Conservation (phyloP, 2,888 invertebrate genomes). For the Ectropis crepuscularia region DNA sequence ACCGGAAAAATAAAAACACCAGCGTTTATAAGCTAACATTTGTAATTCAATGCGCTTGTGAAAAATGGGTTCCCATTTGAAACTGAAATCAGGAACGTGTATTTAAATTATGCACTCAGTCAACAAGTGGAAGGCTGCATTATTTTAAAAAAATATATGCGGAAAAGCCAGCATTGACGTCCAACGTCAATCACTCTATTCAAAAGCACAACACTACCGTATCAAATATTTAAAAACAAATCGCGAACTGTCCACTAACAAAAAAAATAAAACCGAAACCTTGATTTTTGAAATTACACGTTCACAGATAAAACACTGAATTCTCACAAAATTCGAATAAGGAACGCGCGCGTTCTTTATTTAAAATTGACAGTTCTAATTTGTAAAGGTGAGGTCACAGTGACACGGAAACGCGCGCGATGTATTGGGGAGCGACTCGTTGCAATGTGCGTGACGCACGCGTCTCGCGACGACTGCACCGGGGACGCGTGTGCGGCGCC, state of each 20-base stretch:
- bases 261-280: no score
- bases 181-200: conserved; percentile 23
- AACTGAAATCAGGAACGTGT: conserved; percentile 63
- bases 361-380: conserved; percentile 19
- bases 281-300: no score
- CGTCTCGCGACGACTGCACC: conserved; percentile 72
- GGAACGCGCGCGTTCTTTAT: neutral
- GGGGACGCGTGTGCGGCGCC: conserved; percentile 67
- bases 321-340: neutral
- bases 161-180: conserved; percentile 32
- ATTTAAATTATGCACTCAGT: conserved; percentile 65
- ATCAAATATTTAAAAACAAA: neutral
- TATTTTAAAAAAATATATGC: conserved; percentile 46
- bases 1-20: conserved; percentile 69
- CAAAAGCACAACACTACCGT: conserved; percentile 3
- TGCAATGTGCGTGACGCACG: conserved; percentile 75
- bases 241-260: no score
- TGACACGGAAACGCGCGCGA: conserved; percentile 46
- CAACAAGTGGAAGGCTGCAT: conserved; percentile 71
- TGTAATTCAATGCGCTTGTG: conserved; percentile 80
- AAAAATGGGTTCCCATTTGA: conserved; percentile 74
- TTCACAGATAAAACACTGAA: conserved; percentile 13
- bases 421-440: conserved; percentile 53
- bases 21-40: conserved; percentile 79
- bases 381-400: conserved; percentile 55